Conservation (phyloP, 2,797 vertebrate species). For the Eutrigla gurnardus region DNA sequence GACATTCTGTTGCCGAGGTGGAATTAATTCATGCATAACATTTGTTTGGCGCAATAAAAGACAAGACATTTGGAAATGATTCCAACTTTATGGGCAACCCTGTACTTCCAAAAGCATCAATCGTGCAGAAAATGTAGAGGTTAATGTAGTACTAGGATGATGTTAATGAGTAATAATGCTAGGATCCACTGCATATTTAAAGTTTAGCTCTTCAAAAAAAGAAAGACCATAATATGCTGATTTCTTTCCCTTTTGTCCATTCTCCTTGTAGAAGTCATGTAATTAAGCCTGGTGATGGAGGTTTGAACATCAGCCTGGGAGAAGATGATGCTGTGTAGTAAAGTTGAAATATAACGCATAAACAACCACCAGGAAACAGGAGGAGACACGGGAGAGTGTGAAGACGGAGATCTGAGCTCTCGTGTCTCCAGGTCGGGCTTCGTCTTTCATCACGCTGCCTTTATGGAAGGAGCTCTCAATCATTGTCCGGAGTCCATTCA, state of each 20-base stretch:
- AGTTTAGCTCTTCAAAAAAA: not conserved
- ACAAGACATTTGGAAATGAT: too few species aligned
- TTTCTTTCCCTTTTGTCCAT: not conserved
- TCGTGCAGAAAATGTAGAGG: not conserved
- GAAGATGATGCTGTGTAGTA: not conserved
- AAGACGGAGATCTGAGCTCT: conserved; percentile 1
- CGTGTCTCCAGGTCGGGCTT: not conserved
- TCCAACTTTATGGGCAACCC: too few species aligned
- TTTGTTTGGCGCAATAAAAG: too few species aligned
- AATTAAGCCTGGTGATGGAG: not conserved
- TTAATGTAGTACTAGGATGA: not conserved
- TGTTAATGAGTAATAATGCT: not conserved
- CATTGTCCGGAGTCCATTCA: conserved; percentile 48
- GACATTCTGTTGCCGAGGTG: too few species aligned
- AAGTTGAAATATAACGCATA: not conserved
- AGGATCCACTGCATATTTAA: not conserved
- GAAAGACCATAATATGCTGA: not conserved
- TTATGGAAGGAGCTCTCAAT: conserved; percentile 30
- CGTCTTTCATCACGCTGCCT: conserved; percentile 16
- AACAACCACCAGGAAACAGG: not conserved
- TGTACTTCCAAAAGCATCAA: too few species aligned
- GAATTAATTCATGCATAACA: too few species aligned
- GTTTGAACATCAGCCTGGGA: not conserved
- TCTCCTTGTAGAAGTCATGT: not conserved
- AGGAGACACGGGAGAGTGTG: not conserved